Evolutionary conservation across 2,113 vertebrate species (phyloP).

Genomic region (Aegypius monachus): DNA sequence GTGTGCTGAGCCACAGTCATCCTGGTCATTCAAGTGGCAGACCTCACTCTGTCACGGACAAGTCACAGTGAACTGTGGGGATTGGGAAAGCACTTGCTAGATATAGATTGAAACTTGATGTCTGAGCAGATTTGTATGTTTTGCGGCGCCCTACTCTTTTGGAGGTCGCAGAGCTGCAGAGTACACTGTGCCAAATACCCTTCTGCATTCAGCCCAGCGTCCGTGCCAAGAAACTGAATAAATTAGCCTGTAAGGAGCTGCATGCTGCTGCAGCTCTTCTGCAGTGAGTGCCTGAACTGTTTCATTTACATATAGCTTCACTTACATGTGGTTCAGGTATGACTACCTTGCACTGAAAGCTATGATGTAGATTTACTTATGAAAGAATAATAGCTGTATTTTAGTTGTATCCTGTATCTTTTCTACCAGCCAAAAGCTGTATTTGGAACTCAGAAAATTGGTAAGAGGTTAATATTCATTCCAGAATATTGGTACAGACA

Average conservation of each 20-base stretch:
- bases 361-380: background rate
- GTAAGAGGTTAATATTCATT: background rate
- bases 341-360: background rate
- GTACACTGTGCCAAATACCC: background rate
- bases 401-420: background rate
- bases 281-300: background rate
- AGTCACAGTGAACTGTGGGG: background rate
- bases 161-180: background rate
- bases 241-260: background rate
- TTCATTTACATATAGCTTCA: background rate
- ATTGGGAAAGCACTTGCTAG: background rate
- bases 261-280: background rate
- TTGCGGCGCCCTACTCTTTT: accelerated
- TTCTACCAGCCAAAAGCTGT: background rate
- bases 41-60: background rate
- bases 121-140: background rate
- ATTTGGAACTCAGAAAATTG: background rate
- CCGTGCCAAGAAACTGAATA: background rate
- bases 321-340: background rate
- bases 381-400: background rate
- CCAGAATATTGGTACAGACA: background rate
- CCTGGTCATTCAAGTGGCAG: background rate
- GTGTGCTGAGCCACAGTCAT: background rate
- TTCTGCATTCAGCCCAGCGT: background rate
- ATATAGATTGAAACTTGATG: accelerated